These are phyloP conservation scores for Alviniconcha strummeri DNA, from an alignment of 2,888 invertebrate species.

Conservation along the genomic window DNA sequence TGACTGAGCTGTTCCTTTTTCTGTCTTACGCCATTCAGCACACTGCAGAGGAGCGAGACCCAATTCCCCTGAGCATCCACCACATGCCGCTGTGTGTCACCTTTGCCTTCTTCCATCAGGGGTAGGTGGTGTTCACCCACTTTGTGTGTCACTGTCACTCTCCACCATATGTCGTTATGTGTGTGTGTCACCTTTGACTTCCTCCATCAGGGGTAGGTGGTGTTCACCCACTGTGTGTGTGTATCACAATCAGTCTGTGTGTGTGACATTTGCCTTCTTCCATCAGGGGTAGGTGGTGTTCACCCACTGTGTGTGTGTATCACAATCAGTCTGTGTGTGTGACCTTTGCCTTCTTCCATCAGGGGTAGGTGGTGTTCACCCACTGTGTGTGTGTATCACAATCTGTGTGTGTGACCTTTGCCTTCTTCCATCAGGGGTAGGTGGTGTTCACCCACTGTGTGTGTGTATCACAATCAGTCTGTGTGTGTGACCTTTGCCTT, in stretches of 20 bases:
- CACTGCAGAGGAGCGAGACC: constrained; percentile 87
- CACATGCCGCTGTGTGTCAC: constrained; percentile 94
- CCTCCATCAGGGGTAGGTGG: too few relatives aligned
- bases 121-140: constrained; percentile 75
- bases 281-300: constrained; percentile 80
- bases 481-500: constrained; percentile 86
- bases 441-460: background rate
- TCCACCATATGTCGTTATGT: constrained; percentile 93
- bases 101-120: constrained; percentile 87
- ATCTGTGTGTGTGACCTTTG: constrained; percentile 90
- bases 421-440: constrained; percentile 87
- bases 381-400: too few relatives aligned
- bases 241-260: constrained; percentile 79
- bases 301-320: too few relatives aligned
- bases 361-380: too few relatives aligned
- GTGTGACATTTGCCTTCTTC: constrained; percentile 89
- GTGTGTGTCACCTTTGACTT: constrained; percentile 78
- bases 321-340: constrained; percentile 80
- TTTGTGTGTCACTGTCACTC: too few relatives aligned
- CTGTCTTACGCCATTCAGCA: constrained; percentile 75
- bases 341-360: constrained; percentile 60
- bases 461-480: constrained; percentile 71
- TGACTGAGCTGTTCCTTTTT: too few relatives aligned
- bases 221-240: too few relatives aligned
- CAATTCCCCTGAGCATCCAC: constrained; percentile 90